These are phyloP conservation scores for Drosophila sulfurigaster DNA, from an alignment of 1,140 invertebrate genomes.

Conservation along the genomic window DNA sequence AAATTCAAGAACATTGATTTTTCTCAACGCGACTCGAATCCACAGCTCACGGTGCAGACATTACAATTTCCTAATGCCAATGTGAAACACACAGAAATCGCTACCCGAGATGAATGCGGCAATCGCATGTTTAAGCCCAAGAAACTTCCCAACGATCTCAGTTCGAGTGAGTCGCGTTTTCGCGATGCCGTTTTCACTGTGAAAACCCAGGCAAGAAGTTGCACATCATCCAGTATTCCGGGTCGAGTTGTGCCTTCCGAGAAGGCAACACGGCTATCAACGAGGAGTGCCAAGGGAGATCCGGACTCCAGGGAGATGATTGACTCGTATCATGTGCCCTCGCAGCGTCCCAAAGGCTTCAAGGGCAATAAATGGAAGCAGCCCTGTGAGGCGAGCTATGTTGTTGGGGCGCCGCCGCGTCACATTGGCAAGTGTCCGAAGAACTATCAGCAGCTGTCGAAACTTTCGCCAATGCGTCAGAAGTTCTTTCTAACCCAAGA, in stretches of 20 bases:
- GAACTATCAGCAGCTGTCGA: constrained; percentile 66
- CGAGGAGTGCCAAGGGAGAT: not conserved
- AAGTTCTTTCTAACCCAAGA: constrained; percentile 83
- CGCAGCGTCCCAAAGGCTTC: constrained; percentile 37
- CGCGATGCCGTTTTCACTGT: constrained; percentile 61
- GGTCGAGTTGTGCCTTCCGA: not conserved
- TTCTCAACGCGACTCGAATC: constrained; percentile 50
- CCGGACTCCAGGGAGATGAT: constrained; percentile 60
- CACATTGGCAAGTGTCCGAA: constrained; percentile 65
- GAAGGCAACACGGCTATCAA: not conserved
- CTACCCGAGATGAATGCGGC: constrained; percentile 59
- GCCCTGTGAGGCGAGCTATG: constrained; percentile 70
- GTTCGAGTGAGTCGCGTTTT: constrained; percentile 62
- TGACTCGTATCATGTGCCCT: constrained; percentile 56
- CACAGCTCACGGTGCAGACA: constrained; percentile 56
- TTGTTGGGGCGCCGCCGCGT: constrained; percentile 55
- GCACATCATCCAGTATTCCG: constrained; percentile 19
- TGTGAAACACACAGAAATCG: constrained; percentile 54
- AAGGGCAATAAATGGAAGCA: constrained; percentile 60
- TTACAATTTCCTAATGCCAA: constrained; percentile 70
- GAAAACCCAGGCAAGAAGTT: constrained; percentile 46
- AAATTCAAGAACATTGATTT: constrained; percentile 73
- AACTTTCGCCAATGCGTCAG: constrained; percentile 59
- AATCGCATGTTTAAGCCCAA: constrained; percentile 28
- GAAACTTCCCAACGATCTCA: constrained; percentile 31